phyloP scores from a whole-genome alignment of 2,797 vertebrate genomes.

The Falco novaeseelandiae region DNA sequence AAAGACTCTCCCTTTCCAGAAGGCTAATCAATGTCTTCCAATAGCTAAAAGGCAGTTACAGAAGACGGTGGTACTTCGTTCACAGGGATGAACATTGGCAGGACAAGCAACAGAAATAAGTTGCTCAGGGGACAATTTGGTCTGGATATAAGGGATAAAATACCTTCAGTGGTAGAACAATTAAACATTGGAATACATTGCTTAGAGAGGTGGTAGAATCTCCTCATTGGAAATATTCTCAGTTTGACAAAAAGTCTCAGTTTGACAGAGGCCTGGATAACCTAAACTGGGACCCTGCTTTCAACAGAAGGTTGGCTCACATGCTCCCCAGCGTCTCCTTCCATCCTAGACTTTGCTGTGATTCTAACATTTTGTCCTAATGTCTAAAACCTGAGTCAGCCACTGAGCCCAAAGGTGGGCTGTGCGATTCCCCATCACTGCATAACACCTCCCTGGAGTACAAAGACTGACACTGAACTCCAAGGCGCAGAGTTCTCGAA shows the following conservation, averaged over 20 bases:
- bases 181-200: background rate
- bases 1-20: background rate
- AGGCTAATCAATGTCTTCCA: background rate
- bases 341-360: background rate
- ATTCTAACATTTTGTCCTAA: background rate
- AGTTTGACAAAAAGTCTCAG: background rate
- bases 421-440: background rate
- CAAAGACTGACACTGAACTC: background rate
- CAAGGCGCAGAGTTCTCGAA: background rate
- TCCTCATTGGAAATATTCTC: background rate
- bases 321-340: background rate
- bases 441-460: background rate
- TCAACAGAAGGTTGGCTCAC: background rate
- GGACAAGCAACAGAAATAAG: background rate
- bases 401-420: background rate
- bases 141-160: background rate
- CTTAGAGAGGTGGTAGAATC: background rate
- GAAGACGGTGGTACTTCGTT: background rate
- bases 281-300: background rate
- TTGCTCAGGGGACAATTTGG: background rate
- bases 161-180: background rate
- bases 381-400: background rate
- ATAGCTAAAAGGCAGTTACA: background rate
- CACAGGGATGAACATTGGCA: background rate
- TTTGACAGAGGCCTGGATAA: background rate